Conservation (phyloP, 2,797 vertebrate genomes). For the Malacoctenus gilli region DNA sequence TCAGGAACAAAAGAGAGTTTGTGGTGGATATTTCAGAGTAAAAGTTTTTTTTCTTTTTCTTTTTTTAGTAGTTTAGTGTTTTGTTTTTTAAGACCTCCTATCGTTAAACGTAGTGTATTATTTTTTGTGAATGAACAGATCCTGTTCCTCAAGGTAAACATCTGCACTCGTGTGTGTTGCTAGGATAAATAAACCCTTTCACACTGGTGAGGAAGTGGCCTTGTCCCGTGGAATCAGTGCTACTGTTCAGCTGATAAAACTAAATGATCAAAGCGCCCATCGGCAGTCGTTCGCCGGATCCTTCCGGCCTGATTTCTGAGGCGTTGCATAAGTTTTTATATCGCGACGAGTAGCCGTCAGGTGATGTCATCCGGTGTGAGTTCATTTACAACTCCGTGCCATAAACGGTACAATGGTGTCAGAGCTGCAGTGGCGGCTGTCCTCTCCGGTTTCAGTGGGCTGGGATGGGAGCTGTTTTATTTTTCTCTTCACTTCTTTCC, state of each 20-base stretch:
- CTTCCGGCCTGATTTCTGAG: neutral
- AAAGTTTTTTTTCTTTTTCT: too few relatives aligned
- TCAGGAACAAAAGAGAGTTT: slow-evolving; percentile 11
- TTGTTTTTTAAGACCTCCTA: neutral
- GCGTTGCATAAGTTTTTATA: neutral
- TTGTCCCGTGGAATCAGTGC: slow-evolving; percentile 12
- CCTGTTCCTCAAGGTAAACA: slow-evolving; percentile 10
- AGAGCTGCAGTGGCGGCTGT: neutral
- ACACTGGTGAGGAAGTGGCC: slow-evolving; percentile 42
- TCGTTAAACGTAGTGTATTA: neutral
- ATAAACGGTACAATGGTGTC: slow-evolving; percentile 1
- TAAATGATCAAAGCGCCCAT: neutral
- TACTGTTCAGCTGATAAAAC: slow-evolving; percentile 3
- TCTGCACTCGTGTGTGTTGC: slow-evolving; percentile 31
- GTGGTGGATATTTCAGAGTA: neutral
- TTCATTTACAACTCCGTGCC: slow-evolving; percentile 10
- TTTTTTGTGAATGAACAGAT: slow-evolving; percentile 8
- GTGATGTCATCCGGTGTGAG: slow-evolving; percentile 5
- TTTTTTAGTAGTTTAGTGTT: too few relatives aligned
- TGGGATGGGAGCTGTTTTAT: slow-evolving; percentile 5
- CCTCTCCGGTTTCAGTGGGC: slow-evolving; percentile 19
- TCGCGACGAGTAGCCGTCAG: slow-evolving; percentile 13
- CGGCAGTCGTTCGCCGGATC: neutral
- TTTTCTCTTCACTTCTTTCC: slow-evolving; percentile 36
- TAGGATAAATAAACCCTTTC: slow-evolving; percentile 19